Evolutionary conservation across 2,888 invertebrate species (phyloP).

Genomic region (Brassicogethes aeneus): DNA sequence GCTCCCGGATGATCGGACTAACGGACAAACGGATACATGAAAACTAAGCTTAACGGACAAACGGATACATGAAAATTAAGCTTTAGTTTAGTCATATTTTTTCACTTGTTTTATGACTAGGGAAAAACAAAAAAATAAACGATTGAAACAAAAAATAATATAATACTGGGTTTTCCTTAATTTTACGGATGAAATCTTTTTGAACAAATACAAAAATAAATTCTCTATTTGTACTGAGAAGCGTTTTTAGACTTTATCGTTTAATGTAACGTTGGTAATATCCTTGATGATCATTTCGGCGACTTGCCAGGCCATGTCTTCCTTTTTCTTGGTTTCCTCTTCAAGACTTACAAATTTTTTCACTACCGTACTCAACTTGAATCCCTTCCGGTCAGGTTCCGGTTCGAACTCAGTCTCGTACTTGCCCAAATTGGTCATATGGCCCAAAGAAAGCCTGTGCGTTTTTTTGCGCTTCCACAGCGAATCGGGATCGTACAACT

Average conservation of each 20-base stretch:
- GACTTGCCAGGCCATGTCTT: slow-evolving; percentile 95
- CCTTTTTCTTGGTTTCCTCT: slow-evolving; percentile 81
- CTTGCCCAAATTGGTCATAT: slow-evolving; percentile 79
- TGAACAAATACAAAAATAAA: background rate
- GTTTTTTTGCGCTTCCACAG: slow-evolving; percentile 75
- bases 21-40: too few species aligned
- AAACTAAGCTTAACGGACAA: too few species aligned
- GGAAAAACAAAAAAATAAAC: too few species aligned
- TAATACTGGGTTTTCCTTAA: too few species aligned
- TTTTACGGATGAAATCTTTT: too few species aligned
- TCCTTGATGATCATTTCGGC: slow-evolving; percentile 96
- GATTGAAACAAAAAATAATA: too few species aligned
- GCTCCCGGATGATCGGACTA: too few species aligned
- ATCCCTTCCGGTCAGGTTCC: slow-evolving; percentile 52
- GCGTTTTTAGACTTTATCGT: slow-evolving; percentile 29
- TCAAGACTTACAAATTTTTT: slow-evolving; percentile 74
- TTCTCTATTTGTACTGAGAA: background rate
- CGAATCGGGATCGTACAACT: slow-evolving; percentile 79
- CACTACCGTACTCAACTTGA: slow-evolving; percentile 50
- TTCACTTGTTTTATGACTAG: too few species aligned
- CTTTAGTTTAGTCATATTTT: too few species aligned
- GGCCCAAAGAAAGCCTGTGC: slow-evolving; percentile 73
- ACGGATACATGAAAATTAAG: too few species aligned
- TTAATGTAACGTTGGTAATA: slow-evolving; percentile 79
- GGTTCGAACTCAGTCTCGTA: slow-evolving; percentile 87